Conservation (phyloP, 2,113 vertebrate genomes). For the Phylloscopus trochiloides region DNA sequence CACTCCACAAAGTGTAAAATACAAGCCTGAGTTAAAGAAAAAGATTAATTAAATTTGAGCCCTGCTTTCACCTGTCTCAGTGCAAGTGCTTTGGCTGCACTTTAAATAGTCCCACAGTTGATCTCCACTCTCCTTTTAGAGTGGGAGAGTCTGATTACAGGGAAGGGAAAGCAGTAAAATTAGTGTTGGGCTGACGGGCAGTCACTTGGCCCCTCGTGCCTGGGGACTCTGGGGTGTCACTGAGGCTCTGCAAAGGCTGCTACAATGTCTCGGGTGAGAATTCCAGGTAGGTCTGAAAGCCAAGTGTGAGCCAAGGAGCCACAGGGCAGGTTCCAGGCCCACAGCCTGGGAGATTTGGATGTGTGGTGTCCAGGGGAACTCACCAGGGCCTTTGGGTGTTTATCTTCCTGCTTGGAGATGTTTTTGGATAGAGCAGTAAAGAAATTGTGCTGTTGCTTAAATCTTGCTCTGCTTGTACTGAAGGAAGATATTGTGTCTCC, state of each 20-base stretch:
- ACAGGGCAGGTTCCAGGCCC: neutral
- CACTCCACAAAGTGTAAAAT: neutral
- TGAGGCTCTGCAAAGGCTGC: slow-evolving; percentile 4
- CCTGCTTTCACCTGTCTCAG: slow-evolving; percentile 40
- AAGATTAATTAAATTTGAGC: neutral
- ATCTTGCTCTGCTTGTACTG: neutral
- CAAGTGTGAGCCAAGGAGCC: neutral
- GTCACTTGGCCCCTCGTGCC: neutral
- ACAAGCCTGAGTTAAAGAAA: neutral
- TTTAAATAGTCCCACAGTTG: slow-evolving; percentile 63
- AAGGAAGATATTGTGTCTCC: neutral
- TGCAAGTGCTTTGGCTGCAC: slow-evolving; percentile 1
- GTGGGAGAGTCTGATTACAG: slow-evolving; percentile 62
- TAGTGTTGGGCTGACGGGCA: neutral
- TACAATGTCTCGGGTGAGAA: slow-evolving; percentile 77
- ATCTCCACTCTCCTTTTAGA: slow-evolving; percentile 59
- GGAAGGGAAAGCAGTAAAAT: slow-evolving; percentile 31
- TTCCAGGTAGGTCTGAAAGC: slow-evolving; percentile 80
- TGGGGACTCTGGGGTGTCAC: neutral
- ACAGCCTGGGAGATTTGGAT: neutral
- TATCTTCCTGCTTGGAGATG: neutral
- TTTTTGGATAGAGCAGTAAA: neutral
- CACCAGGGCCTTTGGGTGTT: neutral
- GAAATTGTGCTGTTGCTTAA: neutral
- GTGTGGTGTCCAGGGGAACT: neutral